phyloP scores from a whole-genome alignment of 2,888 invertebrate species.

The Phymatocera aterrima region DNA sequence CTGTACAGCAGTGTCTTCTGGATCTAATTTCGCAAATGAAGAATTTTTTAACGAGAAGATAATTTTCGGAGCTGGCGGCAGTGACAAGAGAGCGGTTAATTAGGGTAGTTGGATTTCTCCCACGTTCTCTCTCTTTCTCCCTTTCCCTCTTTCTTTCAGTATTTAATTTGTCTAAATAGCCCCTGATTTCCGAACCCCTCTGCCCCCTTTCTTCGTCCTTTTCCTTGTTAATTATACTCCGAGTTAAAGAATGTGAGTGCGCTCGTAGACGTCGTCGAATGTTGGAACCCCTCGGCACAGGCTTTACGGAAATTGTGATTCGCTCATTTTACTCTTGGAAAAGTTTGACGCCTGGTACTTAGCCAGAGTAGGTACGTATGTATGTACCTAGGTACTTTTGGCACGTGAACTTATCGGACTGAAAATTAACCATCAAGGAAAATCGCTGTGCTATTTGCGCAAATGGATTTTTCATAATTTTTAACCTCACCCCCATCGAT shows the following conservation, averaged over 20 bases:
- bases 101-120: neutral
- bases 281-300: too few relatives aligned
- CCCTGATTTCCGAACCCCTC: constrained; percentile 12
- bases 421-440: constrained; percentile 19
- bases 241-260: too few relatives aligned
- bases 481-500: constrained; percentile 18
- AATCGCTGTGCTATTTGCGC: neutral
- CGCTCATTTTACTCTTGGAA: neutral
- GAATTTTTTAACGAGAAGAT: neutral
- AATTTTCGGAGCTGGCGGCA: neutral
- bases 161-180: neutral
- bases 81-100: constrained; percentile 8
- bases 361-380: neutral
- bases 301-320: constrained; percentile 19
- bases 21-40: neutral
- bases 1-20: too few relatives aligned
- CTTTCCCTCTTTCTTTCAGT: neutral
- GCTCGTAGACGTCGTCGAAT: too few relatives aligned
- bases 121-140: neutral
- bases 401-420: constrained; percentile 24
- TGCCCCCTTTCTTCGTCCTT: neutral
- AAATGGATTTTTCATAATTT: constrained; percentile 40
- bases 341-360: neutral
- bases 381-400: neutral
- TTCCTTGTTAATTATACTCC: neutral